Evolutionary conservation across 2,888 invertebrate species (phyloP), one percentile per base, ranked within the genome.

Genomic region (Napeogenes sylphis): DNA sequence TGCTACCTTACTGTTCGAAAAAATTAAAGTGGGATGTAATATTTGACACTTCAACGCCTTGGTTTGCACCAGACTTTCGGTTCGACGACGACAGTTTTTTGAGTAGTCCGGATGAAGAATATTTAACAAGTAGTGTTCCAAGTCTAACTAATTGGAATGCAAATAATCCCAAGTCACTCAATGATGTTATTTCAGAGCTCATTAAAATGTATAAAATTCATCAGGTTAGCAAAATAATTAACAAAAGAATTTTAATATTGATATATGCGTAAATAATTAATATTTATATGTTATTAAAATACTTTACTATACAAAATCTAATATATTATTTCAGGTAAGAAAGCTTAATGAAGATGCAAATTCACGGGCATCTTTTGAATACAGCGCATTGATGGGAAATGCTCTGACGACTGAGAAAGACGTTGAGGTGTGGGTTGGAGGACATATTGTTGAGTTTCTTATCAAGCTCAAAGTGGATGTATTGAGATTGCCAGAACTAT

Each of bases 41-140:
- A 64, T 95, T 95, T 82, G 93, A 94, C 77, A 83, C 88, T 0
- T 81, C 89, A 14, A 83, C 87, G 56, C 93, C 93, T 5, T 92
- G 93, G 80, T 92, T 93, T 74, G 93, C 95, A 4, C 95, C 95
- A 1, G 95, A 95, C 78, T 95, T 95, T 76, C 91, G 93, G 73
- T 95, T 95, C 80, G 92, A 94, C 70, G 94, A 95, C 78, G 92
- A 93, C 51, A 88, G 84, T 57, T 95, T 95, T 79, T 81, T 93
- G 35, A 90, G 85, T 60, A 92, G 92, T 76, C 86, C 93, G 55
- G 92, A 93, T 75, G 82, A 91, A 61, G 83, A 92, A 59, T 83
- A 84, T 61, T 81, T 94, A 45, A 85, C 86, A 61, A 80, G 84
- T 58, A 79, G 90, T 73, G 75, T 94, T 45, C 93, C 93, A 14